These are phyloP conservation scores for Ciconia maguari DNA, from an alignment of 2,113 vertebrate species.

Conservation along the genomic window DNA sequence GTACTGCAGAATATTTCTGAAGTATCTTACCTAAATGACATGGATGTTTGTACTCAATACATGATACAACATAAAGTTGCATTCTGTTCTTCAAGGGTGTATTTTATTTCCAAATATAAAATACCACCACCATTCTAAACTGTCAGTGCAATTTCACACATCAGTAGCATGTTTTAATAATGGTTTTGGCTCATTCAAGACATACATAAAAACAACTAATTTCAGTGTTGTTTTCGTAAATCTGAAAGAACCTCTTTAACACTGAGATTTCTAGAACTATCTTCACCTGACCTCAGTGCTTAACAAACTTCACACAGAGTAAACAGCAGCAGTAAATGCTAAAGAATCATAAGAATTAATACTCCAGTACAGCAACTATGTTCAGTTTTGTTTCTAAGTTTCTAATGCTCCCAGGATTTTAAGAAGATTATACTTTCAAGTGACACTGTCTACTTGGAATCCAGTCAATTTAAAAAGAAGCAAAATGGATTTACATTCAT, in stretches of 20 bases:
- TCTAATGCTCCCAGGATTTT: not conserved
- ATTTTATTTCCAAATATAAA: not conserved
- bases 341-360: not conserved
- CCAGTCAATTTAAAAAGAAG: not conserved
- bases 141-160: not conserved
- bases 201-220: not conserved
- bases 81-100: not conserved
- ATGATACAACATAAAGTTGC: not conserved
- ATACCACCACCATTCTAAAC: not conserved
- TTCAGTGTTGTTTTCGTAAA: not conserved
- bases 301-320: not conserved
- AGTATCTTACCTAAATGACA: not conserved
- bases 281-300: not conserved
- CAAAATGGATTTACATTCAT: conserved; percentile 45
- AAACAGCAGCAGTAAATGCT: not conserved
- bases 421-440: conserved; percentile 48
- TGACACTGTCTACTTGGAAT: conserved; percentile 14
- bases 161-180: not conserved
- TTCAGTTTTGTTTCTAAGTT: not conserved
- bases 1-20: not conserved
- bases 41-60: not conserved
- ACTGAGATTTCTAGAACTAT: not conserved
- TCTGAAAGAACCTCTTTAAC: not conserved
- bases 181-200: not conserved
- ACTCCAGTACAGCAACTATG: not conserved